Base-by-base conservation (phyloP, 2,888 invertebrate species). In the Callosobruchus maculatus region DNA sequence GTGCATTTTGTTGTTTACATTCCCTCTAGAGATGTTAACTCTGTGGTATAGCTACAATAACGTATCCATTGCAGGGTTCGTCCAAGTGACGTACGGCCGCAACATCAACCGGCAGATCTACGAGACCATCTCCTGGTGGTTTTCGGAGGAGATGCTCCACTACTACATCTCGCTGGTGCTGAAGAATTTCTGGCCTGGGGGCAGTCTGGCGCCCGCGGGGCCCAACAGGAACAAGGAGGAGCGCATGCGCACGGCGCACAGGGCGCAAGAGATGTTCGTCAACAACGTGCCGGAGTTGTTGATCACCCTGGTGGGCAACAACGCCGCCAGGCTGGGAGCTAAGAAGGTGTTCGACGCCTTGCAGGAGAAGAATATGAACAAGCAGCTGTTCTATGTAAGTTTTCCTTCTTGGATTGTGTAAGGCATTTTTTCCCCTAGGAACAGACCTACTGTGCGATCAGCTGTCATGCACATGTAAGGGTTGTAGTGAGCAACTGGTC, bases 91-190 rank as follows among this genome's bases (percentile, higher is more conserved):
- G 9, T 81, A 80, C 70, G 96, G n/a, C 20, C 90, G 96, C 77
- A 97, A 96, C 74, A 97, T 97, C 70, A 97, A 96, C 85, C 93
- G 96, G 78, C 96, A 97, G 90, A 93, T 97, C 72, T 91, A 95
- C 79, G 96, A 96, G 82, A 95, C 94, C 0, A 93, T 97, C 72
- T 91, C 93, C 30, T 96, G 95, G 93, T 87, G 95, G 80, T 94
- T 95, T 84, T 96, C 95, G 18, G 97, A 97, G 85, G 93, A 95
- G 77, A 97, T 97, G 96, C 86, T 97, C 75, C 94, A 96, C 83
- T 95, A 95, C 86, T 97, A 97, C 85, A 92, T 94, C 70, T 93
- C 94, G 74, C 89, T 94, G 30, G 91, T 96, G 76, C 72, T 73
- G 69, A 74, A 74, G 49, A 74, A 72, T 70, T 74, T 70, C 49